Base-by-base conservation (phyloP, 2,888 invertebrate species). In the Xanthia icteritia region DNA sequence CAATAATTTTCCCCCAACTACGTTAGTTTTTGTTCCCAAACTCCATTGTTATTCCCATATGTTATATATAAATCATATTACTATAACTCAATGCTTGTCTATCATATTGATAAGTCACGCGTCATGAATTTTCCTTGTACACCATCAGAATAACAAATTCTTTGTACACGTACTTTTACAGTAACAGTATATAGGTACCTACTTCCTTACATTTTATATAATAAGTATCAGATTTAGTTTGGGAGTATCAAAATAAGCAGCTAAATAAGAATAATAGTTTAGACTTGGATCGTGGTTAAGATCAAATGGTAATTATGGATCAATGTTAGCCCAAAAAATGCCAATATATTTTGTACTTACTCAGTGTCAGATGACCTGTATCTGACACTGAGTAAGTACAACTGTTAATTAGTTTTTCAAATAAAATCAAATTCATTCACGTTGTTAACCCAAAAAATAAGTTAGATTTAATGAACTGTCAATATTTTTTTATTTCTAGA, bases 1-100 rank as follows among this genome's bases (percentile, higher is more conserved):
- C 3, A 23, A 20, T 51, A 51, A n/a, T 51, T 64, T 76, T 54
- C 56, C 31, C 9, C 6, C 0, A 36, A 74, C 3, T 20, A n/a
- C 11, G 17, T 23, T 20, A 45, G 36, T 54, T 76, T 5, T 5
- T 39, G 23, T 73, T 42, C 27, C n/a, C 39, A 27, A 39, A 23
- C 2, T 2, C 4, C 17, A 63, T 78, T 83, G 36, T 60, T 83
- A 72, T 78, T 78, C n/a, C 17, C 51, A 8, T 36, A 54, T 77
- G 54, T 56, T 68, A 27, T 60, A 72, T 65, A 72, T 65, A 65
- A 72, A 78, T 60, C 60, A n/a, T 23, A 39, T 72, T 71, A 27
- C 31, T 51, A 36, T 70, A 71, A 58, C n/a, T 83, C 45, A 56
- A 70, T 42, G 17, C 51, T 13, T 69, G 69, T 66, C 65, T 76